These are phyloP conservation scores for Chloromyia formosa DNA, from an alignment of 2,888 invertebrate species.

Conservation along the genomic window DNA sequence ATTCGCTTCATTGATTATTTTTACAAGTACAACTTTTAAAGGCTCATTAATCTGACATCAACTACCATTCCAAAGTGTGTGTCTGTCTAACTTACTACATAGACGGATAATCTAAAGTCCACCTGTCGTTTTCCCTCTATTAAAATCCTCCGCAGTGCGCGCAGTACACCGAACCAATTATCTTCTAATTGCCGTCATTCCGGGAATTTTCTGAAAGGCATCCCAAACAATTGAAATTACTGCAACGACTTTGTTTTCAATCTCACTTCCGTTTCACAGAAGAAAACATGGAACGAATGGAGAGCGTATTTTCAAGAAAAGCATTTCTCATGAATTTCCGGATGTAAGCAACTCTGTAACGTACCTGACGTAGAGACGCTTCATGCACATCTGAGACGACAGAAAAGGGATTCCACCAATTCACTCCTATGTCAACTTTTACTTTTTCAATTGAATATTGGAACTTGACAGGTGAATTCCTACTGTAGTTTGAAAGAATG, in stretches of 20 bases:
- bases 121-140: not conserved
- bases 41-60: too few species aligned
- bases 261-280: not conserved
- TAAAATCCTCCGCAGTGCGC: not conserved
- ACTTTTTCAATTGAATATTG: too few species aligned
- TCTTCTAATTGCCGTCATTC: constrained; percentile 40
- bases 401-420: too few species aligned
- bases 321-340: constrained; percentile 1
- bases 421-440: too few species aligned
- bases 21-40: too few species aligned
- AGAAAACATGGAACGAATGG: too few species aligned
- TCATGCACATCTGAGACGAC: not conserved
- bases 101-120: not conserved
- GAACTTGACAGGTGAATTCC: too few species aligned
- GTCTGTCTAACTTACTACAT: not conserved
- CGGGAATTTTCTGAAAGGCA: constrained; percentile 30
- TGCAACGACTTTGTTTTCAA: constrained; percentile 11
- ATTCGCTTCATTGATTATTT: too few species aligned
- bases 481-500: too few species aligned
- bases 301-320: not conserved
- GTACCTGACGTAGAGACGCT: too few species aligned
- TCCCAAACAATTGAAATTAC: constrained; percentile 33
- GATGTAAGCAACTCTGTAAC: not conserved
- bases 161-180: constrained; percentile 34
- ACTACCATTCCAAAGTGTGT: too few species aligned